These are phyloP conservation scores for Chiroxiphia lanceolata DNA, from an alignment of 2,797 vertebrate genomes.

Conservation along the genomic window DNA sequence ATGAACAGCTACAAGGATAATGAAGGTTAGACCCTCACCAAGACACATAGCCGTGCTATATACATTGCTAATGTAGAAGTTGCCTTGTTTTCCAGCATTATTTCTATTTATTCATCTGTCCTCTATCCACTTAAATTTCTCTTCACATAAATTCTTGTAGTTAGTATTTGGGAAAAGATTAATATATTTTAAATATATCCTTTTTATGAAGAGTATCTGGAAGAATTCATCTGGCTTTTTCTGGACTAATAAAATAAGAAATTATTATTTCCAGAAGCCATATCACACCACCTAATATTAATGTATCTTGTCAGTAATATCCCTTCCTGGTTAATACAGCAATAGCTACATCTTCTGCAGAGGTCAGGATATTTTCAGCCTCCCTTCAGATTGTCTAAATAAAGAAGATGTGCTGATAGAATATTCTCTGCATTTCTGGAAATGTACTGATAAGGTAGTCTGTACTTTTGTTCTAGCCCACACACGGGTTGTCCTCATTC, in stretches of 20 bases:
- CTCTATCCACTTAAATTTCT: not conserved
- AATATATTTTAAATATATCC: not conserved
- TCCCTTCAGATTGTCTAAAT: not conserved
- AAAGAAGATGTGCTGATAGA: slow-evolving; percentile 2
- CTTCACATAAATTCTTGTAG: not conserved
- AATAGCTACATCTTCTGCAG: not conserved
- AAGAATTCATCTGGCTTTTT: slow-evolving; percentile 26
- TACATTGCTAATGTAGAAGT: not conserved
- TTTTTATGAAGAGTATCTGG: not conserved
- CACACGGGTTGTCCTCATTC: not conserved
- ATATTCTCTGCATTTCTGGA: not conserved
- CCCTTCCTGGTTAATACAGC: slow-evolving; percentile 3
- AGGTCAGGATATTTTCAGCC: slow-evolving; percentile 18
- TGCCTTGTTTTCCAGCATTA: not conserved
- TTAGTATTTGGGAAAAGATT: not conserved
- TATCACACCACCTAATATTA: slow-evolving; percentile 11
- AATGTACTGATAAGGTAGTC: not conserved
- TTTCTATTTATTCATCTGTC: not conserved
- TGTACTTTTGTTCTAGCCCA: not conserved
- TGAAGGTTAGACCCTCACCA: not conserved
- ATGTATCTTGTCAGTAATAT: slow-evolving; percentile 27
- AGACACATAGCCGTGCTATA: not conserved
- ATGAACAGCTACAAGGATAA: not conserved
- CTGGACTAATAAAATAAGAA: slow-evolving; percentile 33
- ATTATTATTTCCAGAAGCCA: slow-evolving; percentile 12